Conservation (phyloP, 2,888 invertebrate genomes). For the Tortricodes alternella region DNA sequence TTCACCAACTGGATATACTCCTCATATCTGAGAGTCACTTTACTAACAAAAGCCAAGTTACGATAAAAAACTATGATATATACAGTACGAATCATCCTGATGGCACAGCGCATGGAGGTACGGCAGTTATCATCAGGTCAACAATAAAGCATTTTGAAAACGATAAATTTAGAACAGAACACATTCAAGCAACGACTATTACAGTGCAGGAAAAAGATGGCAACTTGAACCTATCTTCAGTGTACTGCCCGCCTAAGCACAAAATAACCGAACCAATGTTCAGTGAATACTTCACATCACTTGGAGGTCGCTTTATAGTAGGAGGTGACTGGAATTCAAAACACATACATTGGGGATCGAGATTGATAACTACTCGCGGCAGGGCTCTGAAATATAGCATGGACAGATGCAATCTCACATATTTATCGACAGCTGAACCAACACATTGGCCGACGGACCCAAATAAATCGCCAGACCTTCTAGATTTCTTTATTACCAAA, state of each 20-base stretch:
- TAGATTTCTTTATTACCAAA: conserved; percentile 6
- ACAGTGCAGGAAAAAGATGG: too few species aligned
- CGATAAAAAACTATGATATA: conserved; percentile 38
- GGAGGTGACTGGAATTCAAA: conserved; percentile 27
- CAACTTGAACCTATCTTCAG: neutral
- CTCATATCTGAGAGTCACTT: conserved; percentile 36
- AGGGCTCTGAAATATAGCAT: neutral
- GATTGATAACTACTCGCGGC: neutral
- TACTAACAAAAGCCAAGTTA: conserved; percentile 29
- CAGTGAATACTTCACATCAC: conserved; percentile 6
- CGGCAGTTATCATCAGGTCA: conserved; percentile 30
- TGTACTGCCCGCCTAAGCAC: conserved; percentile 30
- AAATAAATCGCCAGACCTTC: conserved; percentile 11
- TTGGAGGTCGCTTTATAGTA: conserved; percentile 19
- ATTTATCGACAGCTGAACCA: neutral
- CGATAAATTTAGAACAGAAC: conserved; percentile 15
- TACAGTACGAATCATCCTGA: conserved; percentile 41
- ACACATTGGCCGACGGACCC: neutral
- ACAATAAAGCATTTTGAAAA: conserved; percentile 30
- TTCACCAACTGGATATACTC: conserved; percentile 6
- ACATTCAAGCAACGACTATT: conserved; percentile 33
- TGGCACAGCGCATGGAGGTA: too few species aligned
- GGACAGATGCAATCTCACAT: neutral
- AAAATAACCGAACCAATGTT: conserved; percentile 10
- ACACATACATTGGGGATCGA: neutral